phyloP scores from a whole-genome alignment of 2,797 vertebrate species.

The Coendou prehensilis region DNA sequence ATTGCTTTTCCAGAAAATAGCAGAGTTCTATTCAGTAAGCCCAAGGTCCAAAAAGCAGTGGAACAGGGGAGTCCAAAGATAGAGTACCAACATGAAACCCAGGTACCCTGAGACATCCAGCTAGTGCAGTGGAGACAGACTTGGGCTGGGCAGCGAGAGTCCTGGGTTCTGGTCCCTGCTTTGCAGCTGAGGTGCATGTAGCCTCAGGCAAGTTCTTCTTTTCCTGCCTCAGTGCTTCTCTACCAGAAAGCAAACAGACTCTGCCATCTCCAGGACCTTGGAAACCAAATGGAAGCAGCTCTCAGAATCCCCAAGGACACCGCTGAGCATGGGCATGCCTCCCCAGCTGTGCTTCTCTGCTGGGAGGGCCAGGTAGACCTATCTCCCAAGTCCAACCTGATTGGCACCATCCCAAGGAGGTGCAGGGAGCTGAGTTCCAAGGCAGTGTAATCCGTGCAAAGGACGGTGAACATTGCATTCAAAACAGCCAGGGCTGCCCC shows the following conservation, averaged over 20 bases:
- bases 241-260: neutral
- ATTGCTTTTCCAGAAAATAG: conserved; percentile 31
- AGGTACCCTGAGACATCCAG: neutral
- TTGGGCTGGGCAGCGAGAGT: neutral
- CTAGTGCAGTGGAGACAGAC: neutral
- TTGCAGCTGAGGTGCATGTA: neutral
- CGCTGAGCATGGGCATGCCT: neutral
- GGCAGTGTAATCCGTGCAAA: neutral
- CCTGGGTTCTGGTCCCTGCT: neutral
- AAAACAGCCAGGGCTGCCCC: neutral
- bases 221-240: neutral
- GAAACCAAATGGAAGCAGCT: neutral
- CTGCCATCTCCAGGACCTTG: neutral
- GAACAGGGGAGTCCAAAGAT: neutral
- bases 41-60: neutral
- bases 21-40: neutral
- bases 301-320: neutral
- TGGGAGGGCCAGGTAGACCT: neutral
- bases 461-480: neutral
- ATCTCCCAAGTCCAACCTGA: neutral
- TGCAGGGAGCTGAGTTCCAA: neutral
- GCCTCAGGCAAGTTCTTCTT: neutral
- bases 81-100: neutral
- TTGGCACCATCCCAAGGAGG: neutral
- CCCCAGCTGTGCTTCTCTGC: neutral